Evolutionary conservation across 2,113 vertebrate genomes (phyloP).

Genomic region (Rhabdornis inornatus): DNA sequence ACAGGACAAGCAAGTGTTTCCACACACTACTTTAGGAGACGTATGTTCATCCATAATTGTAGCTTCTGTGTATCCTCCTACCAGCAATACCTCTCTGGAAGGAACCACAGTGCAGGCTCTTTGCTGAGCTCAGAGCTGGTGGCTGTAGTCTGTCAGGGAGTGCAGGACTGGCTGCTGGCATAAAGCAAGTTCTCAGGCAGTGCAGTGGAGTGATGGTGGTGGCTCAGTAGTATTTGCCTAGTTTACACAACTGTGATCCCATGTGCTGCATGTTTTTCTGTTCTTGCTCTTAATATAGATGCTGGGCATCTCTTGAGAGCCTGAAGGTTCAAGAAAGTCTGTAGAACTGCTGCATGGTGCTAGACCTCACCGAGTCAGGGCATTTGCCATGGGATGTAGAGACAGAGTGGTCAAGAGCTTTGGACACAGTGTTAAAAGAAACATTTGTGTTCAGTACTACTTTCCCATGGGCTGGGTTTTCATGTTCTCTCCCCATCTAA

Average conservation of each 20-base stretch:
- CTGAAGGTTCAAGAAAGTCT: not conserved
- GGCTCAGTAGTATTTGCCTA: not conserved
- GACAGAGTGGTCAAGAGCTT: not conserved
- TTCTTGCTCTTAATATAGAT: not conserved
- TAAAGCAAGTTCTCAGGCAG: not conserved
- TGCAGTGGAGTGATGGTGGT: not conserved
- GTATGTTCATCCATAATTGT: not conserved
- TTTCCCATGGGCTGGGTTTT: not conserved
- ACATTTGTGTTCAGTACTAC: fast-evolving
- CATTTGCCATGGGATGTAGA: not conserved
- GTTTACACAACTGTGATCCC: not conserved
- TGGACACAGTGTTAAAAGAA: not conserved
- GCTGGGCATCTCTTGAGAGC: not conserved
- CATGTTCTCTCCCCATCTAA: not conserved
- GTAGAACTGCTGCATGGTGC: not conserved
- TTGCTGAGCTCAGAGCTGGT: not conserved
- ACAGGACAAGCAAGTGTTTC: not conserved
- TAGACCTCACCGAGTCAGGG: not conserved
- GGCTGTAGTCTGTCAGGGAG: not conserved
- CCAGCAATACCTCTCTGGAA: not conserved
- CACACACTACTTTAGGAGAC: not conserved
- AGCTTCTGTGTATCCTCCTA: not conserved
- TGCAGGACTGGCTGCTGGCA: too few relatives aligned
- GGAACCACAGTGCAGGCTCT: not conserved
- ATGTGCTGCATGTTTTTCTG: not conserved